These are phyloP conservation scores for Rhombomys opimus DNA, from an alignment of 2,113 vertebrate species.

Conservation along the genomic window DNA sequence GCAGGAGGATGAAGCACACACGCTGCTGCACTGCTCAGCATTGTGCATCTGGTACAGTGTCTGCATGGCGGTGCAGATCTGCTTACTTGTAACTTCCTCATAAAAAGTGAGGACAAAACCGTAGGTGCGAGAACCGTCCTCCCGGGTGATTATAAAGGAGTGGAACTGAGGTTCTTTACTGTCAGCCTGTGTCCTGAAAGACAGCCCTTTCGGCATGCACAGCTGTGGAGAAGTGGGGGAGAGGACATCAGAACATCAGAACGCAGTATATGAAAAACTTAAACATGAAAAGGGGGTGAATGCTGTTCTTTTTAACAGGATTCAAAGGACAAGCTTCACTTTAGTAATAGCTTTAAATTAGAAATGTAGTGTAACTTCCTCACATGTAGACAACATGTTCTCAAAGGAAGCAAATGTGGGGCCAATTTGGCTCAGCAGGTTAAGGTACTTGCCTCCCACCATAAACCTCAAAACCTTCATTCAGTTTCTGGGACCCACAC, in stretches of 20 bases:
- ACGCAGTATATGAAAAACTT: background rate
- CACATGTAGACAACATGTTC: background rate
- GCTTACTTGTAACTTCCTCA: conserved; percentile 95
- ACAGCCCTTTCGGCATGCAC: conserved; percentile 98
- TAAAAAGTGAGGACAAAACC: conserved; percentile 98
- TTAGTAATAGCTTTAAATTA: background rate
- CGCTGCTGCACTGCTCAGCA: conserved; percentile 91
- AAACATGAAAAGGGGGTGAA: background rate
- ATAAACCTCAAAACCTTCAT: background rate
- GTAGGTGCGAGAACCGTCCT: conserved; percentile 95
- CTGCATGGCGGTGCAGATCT: conserved; percentile 97
- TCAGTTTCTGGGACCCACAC: background rate
- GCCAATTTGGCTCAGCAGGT: background rate
- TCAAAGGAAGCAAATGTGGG: background rate
- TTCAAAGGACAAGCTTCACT: background rate
- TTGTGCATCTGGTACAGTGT: conserved; percentile 98
- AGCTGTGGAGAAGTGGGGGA: conserved; percentile 86
- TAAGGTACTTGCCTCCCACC: background rate
- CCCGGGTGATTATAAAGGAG: conserved; percentile 94
- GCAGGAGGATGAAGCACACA: conserved; percentile 93
- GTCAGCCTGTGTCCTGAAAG: conserved; percentile 95
- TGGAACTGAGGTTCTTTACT: conserved; percentile 93
- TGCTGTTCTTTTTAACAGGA: background rate
- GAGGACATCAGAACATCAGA: conserved; percentile 21
- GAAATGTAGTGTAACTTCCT: background rate